These are phyloP conservation scores for Clistopyga incitator DNA, from an alignment of 2,888 invertebrate species.

Conservation along the genomic window DNA sequence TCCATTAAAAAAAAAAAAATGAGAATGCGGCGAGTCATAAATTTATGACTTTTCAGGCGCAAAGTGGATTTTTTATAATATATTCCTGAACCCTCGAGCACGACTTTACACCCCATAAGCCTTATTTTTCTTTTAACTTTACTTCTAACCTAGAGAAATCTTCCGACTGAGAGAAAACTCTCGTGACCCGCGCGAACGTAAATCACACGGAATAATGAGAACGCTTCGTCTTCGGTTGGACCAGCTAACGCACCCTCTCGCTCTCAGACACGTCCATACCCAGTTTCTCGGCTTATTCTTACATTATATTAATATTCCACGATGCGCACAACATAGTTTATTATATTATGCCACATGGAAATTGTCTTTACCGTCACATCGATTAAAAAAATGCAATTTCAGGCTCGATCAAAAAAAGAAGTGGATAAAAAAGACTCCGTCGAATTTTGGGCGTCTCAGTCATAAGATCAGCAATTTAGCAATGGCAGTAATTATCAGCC, in stretches of 20 bases:
- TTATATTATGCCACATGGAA: slow-evolving; percentile 15
- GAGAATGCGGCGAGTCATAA: slow-evolving; percentile 40
- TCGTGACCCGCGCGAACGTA: slow-evolving; percentile 79
- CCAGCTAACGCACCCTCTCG: slow-evolving; percentile 73
- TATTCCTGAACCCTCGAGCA: slow-evolving; percentile 66
- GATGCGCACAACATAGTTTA: slow-evolving; percentile 29
- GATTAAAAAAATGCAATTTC: not conserved
- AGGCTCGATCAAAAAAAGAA: not conserved
- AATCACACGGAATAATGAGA: slow-evolving; percentile 84
- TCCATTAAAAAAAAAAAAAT: slow-evolving; percentile 27
- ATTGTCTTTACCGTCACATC: not conserved
- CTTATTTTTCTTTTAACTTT: slow-evolving; percentile 84
- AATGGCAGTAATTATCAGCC: no score
- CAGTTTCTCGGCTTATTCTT: slow-evolving; percentile 66
- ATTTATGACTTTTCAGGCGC: slow-evolving; percentile 64
- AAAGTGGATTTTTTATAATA: slow-evolving; percentile 71
- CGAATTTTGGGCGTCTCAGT: no score
- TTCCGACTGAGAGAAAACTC: slow-evolving; percentile 66
- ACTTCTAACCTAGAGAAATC: slow-evolving; percentile 80
- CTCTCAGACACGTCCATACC: slow-evolving; percentile 76
- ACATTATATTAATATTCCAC: slow-evolving; percentile 58
- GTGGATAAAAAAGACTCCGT: not conserved
- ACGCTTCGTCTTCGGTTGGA: slow-evolving; percentile 81
- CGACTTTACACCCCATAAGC: slow-evolving; percentile 83
- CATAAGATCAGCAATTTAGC: no score